Evolutionary conservation across 2,888 invertebrate species (phyloP), one percentile per base, ranked within the genome.

Genomic region (Chrysolina haemoptera): DNA sequence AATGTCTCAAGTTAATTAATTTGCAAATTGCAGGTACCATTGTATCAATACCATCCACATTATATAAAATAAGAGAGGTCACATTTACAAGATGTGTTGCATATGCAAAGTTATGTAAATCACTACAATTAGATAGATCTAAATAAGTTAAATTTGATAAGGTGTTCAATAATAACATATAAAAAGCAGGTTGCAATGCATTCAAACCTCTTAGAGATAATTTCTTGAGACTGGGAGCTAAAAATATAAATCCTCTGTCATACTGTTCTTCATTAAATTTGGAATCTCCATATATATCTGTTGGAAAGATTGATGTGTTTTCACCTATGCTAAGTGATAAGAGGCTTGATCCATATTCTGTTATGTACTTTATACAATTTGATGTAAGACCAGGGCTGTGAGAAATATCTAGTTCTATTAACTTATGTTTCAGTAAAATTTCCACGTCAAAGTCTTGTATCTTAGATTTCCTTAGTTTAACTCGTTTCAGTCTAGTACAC

Each of bases 61-160:
- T 95, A 85, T 96, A 95, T 63, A 98, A 89, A 78, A 95, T 92
- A 16, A 98, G 89, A 1, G 94, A 94, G 22, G 90, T 90, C 78
- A 98, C 89, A 83, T 93, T 91, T 41, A 90, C 90, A 79, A 96
- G 88, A 78, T 91, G 90, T 68, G 89, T 89, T 40, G 95, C 88
- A 84, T 93, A 94, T 83, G 92, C 90, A 74, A 96, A 91, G 75
- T 92, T 90, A n/a, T 90, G 90, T 22, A 92, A 87, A 40, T 91
- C 89, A 74, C 89, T 88, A 83, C 93, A 94, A 79, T 92, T 91
- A 0, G 94, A 93, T 48, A 96, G 87, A 84, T 95, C 95, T 77
- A 96, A 87, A 85, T 94, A 91, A 5, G 91, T 92, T 64, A 96
- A 88, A 71, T 90, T 89, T 9, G 88, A 86, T 70, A 94, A 85